These are phyloP conservation scores for Todiramphus chloris DNA, from an alignment of 2,113 vertebrate species.

Conservation along the genomic window DNA sequence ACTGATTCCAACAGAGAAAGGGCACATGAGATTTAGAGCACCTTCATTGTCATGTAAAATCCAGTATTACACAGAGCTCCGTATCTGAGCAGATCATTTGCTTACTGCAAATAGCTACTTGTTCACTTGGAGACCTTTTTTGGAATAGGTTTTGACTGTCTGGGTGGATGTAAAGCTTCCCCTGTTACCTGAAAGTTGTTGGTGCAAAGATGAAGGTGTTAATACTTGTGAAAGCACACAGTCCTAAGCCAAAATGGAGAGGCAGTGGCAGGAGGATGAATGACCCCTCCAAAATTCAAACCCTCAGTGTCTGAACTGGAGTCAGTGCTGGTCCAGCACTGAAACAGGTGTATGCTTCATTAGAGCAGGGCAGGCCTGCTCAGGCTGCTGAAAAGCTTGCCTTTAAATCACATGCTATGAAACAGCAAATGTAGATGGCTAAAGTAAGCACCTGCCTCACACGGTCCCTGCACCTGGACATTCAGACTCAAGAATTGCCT, in stretches of 20 bases:
- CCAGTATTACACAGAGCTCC: neutral
- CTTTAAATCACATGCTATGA: neutral
- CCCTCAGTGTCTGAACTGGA: neutral
- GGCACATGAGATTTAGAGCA: neutral
- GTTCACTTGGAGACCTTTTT: neutral
- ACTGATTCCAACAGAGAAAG: neutral
- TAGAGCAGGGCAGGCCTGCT: neutral
- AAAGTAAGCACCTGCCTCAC: neutral
- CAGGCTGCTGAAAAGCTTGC: conserved; percentile 2
- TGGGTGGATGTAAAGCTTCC: neutral
- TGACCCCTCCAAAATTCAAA: neutral
- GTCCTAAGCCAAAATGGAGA: neutral
- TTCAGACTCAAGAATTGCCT: neutral
- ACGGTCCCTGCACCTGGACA: neutral
- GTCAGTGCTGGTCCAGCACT: neutral
- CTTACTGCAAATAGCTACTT: neutral
- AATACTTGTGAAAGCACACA: neutral
- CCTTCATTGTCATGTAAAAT: neutral
- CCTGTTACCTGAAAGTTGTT: neutral
- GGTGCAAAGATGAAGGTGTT: neutral
- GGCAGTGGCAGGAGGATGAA: rapidly evolving
- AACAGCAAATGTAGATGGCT: neutral
- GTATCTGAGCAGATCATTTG: neutral
- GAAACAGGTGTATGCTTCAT: neutral
- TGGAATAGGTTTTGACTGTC: neutral